Percentiles rank a stretch among this genome's conserved stretches.
These are phyloP conservation scores for Varanus komodoensis DNA, from an alignment of 2,113 vertebrate species.

Conservation along the genomic window DNA sequence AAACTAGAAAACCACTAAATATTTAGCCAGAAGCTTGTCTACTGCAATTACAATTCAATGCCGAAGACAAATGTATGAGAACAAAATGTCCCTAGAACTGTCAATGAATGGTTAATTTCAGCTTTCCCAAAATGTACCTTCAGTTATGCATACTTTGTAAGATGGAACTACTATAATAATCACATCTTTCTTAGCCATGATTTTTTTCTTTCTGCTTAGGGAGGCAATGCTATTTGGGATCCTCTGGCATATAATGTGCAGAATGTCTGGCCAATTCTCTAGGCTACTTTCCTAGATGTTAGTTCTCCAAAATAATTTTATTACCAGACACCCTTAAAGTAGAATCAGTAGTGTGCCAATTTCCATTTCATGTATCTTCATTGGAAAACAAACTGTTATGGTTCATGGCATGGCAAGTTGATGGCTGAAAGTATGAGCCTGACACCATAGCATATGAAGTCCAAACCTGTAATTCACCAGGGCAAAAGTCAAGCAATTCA, in stretches of 20 bases:
- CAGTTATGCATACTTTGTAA: constrained; percentile 53
- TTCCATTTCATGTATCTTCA: constrained; percentile 78
- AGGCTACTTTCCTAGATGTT: constrained; percentile 76
- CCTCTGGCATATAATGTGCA: constrained; percentile 62
- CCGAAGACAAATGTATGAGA: constrained; percentile 77
- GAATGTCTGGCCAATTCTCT: constrained; percentile 69
- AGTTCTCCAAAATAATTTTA: constrained; percentile 77
- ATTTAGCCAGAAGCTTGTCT: constrained; percentile 78
- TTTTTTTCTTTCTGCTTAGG: constrained; percentile 31
- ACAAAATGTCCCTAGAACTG: constrained; percentile 61
- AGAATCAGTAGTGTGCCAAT: constrained; percentile 69
- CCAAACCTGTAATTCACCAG: constrained; percentile 23
- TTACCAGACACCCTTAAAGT: constrained; percentile 76
- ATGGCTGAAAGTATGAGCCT: constrained; percentile 46
- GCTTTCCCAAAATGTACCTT: constrained; percentile 37
- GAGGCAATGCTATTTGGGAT: constrained; percentile 53
- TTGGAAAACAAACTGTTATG: constrained; percentile 72
- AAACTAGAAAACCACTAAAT: constrained; percentile 81
- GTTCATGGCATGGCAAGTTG: constrained; percentile 20
- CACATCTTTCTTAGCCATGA: constrained; percentile 49
- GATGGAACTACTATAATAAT: constrained; percentile 63
- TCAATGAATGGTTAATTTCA: constrained; percentile 72
- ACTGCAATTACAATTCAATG: constrained; percentile 74
- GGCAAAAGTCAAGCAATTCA: constrained; percentile 46
- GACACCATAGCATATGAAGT: constrained; percentile 33